Evolutionary conservation across 1,140 invertebrate species (phyloP).

Genomic region (Drosophila pectinifera): DNA sequence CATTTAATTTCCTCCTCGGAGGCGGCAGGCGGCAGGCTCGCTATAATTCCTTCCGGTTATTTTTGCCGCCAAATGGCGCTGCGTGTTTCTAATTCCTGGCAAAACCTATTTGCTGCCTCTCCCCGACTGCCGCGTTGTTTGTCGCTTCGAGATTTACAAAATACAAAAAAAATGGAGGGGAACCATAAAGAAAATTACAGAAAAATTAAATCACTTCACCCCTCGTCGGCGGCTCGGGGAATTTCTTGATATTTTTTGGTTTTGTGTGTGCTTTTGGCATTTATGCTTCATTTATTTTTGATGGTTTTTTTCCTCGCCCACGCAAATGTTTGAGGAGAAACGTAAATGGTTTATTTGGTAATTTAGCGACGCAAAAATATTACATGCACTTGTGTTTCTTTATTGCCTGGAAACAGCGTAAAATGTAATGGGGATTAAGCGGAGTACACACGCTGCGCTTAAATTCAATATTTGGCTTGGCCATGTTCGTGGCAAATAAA

Average conservation of each 20-base stretch:
- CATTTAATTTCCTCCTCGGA: constrained; percentile 76
- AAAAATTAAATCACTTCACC: constrained; percentile 71
- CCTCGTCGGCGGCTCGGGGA: constrained; percentile 1
- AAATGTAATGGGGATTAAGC: constrained; percentile 39
- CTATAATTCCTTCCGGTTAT: constrained; percentile 81
- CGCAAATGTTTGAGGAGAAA: constrained; percentile 40
- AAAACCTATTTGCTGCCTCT: constrained; percentile 63
- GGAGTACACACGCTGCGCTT: constrained; percentile 17
- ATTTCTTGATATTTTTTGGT: background rate
- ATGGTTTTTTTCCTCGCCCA: constrained; percentile 49
- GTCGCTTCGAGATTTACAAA: constrained; percentile 39
- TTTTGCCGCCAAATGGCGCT: constrained; percentile 63
- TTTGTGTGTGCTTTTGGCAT: constrained; percentile 62
- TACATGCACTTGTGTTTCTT: constrained; percentile 37
- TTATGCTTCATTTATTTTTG: constrained; percentile 81
- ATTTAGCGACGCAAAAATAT: constrained; percentile 38
- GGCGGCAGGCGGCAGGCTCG: constrained; percentile 34
- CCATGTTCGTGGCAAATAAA: background rate
- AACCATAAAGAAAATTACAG: constrained; percentile 52
- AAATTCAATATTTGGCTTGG: constrained; percentile 42
- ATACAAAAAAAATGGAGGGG: constrained; percentile 13
- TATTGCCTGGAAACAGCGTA: constrained; percentile 24
- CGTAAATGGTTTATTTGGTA: constrained; percentile 60
- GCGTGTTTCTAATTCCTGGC: constrained; percentile 72
- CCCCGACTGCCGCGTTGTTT: constrained; percentile 4